phyloP scores from a whole-genome alignment of 2,888 invertebrate genomes.

The Dynastes tityus region DNA sequence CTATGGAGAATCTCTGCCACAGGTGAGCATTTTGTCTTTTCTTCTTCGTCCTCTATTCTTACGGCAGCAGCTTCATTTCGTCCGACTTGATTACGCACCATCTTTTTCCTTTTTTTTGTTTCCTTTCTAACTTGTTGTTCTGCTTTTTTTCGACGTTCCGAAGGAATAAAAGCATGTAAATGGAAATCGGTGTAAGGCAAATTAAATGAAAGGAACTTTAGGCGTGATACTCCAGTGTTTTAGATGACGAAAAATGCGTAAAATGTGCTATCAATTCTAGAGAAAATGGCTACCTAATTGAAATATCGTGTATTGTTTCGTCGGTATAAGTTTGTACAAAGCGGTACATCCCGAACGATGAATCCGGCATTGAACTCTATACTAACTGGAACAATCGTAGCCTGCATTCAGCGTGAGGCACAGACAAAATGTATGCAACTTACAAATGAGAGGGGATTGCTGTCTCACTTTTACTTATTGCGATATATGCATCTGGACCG shows the following conservation, averaged over 20 bases:
- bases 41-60: neutral
- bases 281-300: neutral
- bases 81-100: neutral
- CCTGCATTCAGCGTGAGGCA: too few species aligned
- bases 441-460: too few species aligned
- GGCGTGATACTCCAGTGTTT: neutral
- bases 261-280: neutral
- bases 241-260: neutral
- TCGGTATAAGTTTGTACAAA: too few species aligned
- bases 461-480: too few species aligned
- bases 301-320: too few species aligned
- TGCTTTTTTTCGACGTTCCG: constrained; percentile 9
- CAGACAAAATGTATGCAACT: too few species aligned
- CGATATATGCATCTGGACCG: too few species aligned
- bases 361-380: too few species aligned
- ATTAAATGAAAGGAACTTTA: constrained; percentile 8
- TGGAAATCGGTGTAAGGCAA: neutral
- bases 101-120: neutral
- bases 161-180: neutral
- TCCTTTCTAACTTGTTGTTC: constrained; percentile 3
- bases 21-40: constrained; percentile 72
- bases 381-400: too few species aligned
- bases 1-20: constrained; percentile 80
- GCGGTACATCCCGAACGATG: too few species aligned
- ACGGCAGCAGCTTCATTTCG: neutral